A percentile compares a stretch with the other conserved stretches of the same genome.
These are phyloP conservation scores for Noctua janthe DNA, from an alignment of 2,888 invertebrate genomes.

Conservation along the genomic window DNA sequence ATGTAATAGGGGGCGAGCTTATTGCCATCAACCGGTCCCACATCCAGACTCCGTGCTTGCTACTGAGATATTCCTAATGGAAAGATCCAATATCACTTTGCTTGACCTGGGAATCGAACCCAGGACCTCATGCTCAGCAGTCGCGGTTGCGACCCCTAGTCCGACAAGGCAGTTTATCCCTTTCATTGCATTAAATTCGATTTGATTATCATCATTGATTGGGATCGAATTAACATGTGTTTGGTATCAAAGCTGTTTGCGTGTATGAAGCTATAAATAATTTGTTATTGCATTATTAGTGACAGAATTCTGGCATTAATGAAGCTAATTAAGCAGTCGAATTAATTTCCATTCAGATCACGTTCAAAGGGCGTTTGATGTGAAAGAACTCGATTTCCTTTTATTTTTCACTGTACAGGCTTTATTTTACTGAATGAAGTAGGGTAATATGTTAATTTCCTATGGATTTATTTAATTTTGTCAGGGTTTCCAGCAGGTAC, in stretches of 20 bases:
- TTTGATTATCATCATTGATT: not conserved
- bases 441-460: not conserved
- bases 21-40: too few species aligned
- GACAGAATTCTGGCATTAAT: constrained; percentile 10
- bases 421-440: not conserved
- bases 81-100: too few species aligned
- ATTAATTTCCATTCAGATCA: constrained; percentile 5
- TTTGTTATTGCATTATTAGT: not conserved
- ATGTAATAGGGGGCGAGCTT: too few species aligned
- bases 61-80: too few species aligned
- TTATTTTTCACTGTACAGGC: not conserved
- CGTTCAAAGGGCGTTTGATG: constrained; percentile 20
- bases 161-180: not conserved
- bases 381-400: not conserved
- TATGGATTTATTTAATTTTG: not conserved
- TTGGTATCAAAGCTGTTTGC: not conserved
- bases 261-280: not conserved
- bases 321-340: constrained; percentile 24
- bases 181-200: not conserved
- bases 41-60: too few species aligned
- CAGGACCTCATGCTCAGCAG: too few species aligned
- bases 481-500: not conserved
- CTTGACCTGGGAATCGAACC: too few species aligned
- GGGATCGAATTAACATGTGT: not conserved
- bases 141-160: too few species aligned